These are phyloP conservation scores for Hofmannophila pseudospretella DNA, from an alignment of 2,888 invertebrate genomes.

Conservation along the genomic window DNA sequence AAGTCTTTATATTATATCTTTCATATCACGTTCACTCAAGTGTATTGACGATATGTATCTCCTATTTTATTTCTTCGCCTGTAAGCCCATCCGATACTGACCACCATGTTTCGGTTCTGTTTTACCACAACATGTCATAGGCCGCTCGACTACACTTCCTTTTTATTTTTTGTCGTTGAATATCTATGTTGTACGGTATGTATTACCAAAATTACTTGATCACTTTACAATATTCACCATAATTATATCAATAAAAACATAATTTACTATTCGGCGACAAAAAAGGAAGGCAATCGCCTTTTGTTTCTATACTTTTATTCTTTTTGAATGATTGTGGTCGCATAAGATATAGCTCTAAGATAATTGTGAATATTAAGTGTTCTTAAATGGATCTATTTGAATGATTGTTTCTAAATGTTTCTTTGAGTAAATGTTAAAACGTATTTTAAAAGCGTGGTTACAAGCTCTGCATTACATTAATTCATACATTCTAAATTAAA, in stretches of 20 bases:
- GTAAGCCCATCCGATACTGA: slow-evolving; percentile 37
- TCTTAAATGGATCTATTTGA: slow-evolving; percentile 52
- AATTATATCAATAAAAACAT: too few species aligned
- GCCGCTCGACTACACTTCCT: slow-evolving; percentile 30
- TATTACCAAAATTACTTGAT: too few species aligned
- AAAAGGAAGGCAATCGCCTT: slow-evolving; percentile 48
- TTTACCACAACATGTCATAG: slow-evolving; percentile 34
- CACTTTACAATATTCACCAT: too few species aligned
- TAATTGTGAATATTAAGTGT: slow-evolving; percentile 56
- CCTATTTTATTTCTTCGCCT: slow-evolving; percentile 40
- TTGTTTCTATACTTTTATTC: slow-evolving; percentile 44
- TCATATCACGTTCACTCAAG: slow-evolving; percentile 26
- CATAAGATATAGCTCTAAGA: slow-evolving; percentile 48
- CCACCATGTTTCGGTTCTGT: slow-evolving; percentile 19
- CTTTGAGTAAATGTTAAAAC: slow-evolving; percentile 40
- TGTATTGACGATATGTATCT: slow-evolving; percentile 28
- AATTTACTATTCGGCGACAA: slow-evolving; percentile 35
- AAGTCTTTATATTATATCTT: slow-evolving; percentile 28
- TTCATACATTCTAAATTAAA: not conserved
- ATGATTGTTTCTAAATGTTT: slow-evolving; percentile 62
- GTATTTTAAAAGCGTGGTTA: slow-evolving; percentile 50
- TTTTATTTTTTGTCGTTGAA: slow-evolving; percentile 10
- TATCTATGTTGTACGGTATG: slow-evolving; percentile 3
- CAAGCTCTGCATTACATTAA: slow-evolving; percentile 22
- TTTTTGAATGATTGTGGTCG: slow-evolving; percentile 62